Conservation (phyloP, 2,888 invertebrate genomes). For the Ligdia adustata region DNA sequence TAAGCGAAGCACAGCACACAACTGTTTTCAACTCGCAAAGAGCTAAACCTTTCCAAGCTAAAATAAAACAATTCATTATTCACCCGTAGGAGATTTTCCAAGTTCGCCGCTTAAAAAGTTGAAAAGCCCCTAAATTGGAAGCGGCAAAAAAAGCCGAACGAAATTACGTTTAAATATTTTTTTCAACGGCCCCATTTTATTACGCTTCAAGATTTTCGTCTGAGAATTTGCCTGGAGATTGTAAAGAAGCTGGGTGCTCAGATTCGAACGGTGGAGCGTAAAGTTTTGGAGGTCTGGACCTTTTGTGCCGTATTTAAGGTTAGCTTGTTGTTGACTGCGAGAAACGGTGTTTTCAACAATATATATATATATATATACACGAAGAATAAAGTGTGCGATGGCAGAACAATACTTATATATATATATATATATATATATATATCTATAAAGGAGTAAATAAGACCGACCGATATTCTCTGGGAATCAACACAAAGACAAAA, state of each 20-base stretch:
- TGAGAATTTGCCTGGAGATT: constrained; percentile 23
- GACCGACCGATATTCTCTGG: no score
- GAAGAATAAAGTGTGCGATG: no score
- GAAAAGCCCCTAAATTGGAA: constrained; percentile 32
- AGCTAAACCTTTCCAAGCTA: constrained; percentile 15
- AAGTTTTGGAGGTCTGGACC: constrained; percentile 17
- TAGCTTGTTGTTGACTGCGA: no score
- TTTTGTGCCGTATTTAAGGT: constrained; percentile 11
- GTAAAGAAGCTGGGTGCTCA: constrained; percentile 23
- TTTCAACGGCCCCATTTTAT: constrained; percentile 32
- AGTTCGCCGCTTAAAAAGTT: constrained; percentile 34
- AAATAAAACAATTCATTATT: constrained; percentile 34
- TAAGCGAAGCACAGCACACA: not conserved
- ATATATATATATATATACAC: no score
- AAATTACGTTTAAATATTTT: constrained; percentile 31
- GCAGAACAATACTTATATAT: no score
- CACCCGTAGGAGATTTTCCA: constrained; percentile 22
- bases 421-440: no score
- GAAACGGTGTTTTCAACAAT: no score
- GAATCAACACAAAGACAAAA: no score
- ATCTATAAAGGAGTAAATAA: no score
- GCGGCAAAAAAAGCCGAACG: constrained; percentile 27
- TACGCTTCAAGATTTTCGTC: constrained; percentile 26
- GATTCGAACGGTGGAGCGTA: constrained; percentile 13
- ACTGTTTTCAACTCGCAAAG: not conserved